Base-by-base conservation (phyloP, 2,888 invertebrate genomes). In the Drosophila monieri region DNA sequence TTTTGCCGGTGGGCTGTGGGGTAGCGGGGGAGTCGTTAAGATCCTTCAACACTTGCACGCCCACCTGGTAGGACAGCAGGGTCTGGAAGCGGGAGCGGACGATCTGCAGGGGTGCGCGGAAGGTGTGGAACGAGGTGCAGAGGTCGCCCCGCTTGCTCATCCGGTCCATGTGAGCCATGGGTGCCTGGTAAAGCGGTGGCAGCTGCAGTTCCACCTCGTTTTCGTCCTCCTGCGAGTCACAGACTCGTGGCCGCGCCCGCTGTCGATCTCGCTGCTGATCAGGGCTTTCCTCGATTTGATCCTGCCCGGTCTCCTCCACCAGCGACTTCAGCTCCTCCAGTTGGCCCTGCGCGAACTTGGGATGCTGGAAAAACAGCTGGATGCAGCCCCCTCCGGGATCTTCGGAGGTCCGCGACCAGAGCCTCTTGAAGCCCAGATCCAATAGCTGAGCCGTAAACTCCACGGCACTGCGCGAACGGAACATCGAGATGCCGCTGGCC, bases 21-120 rank as follows among this genome's bases (percentile, higher is more conserved):
- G 21, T 21, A 4, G 47, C 5, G 0, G 54, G 32, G 27, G 53
- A 39, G 14, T 71, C 56, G 21, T 23, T 14, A 0, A 15, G 23
- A 0, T 70, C 54, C 30, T 56, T 61, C 0, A 81, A 35, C 30
- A 61, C 10, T 1, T 58, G 61, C 52, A 56, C 5, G 12, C 79
- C 60, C 9, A 59, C 58, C 2, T 71, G 55, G 12, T 69, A 65
- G 21, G n/a, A 10, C 4, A 78, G n/a, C 4, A 61, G n/a, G 0
- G 70, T 54, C 0, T 62, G 44, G 0, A 80, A 71, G 0, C 65
- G 70, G 12, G 47, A 35, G 0, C 80, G 84, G 0, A 71, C 66
- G 53, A 65, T 6, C 23, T 79, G 72, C 49, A 80, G 12, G 0
- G 55, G 10, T 0, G 76, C 55, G 5, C 54, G 53, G 4, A 6